A percentile compares a stretch with the other conserved stretches of the same genome.
These are phyloP conservation scores for Helicolenus hilgendorfi DNA, from an alignment of 2,797 vertebrate species.

Conservation along the genomic window DNA sequence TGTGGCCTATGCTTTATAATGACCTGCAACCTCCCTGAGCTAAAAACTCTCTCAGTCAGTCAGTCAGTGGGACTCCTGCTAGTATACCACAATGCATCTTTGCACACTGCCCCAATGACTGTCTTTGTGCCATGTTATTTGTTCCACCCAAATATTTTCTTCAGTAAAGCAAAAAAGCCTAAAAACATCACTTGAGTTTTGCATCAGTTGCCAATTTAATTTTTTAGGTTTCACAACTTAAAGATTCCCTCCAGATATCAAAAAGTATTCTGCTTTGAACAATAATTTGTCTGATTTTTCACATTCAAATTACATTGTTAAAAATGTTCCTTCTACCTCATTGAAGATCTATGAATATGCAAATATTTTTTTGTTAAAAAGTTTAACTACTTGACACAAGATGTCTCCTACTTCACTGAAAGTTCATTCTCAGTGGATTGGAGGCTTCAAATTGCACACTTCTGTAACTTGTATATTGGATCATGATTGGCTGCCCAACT, in stretches of 20 bases:
- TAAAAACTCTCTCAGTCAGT: neutral
- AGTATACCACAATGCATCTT: neutral
- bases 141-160: no score
- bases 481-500: neutral
- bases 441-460: neutral
- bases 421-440: neutral
- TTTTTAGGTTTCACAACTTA: neutral
- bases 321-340: neutral
- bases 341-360: neutral
- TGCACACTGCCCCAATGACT: neutral
- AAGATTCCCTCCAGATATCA: neutral
- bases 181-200: neutral
- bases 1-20: conserved; percentile 44
- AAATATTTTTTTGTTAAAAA: neutral
- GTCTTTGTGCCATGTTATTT: neutral
- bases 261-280: neutral
- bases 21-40: conserved; percentile 22
- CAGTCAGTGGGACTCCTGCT: neutral
- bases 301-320: neutral
- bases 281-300: neutral
- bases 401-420: neutral
- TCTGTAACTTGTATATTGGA: neutral
- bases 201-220: neutral
- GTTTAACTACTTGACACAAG: neutral
- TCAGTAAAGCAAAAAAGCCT: neutral